Base-by-base conservation (phyloP, 2,888 invertebrate species). In the Cinara cedri region DNA sequence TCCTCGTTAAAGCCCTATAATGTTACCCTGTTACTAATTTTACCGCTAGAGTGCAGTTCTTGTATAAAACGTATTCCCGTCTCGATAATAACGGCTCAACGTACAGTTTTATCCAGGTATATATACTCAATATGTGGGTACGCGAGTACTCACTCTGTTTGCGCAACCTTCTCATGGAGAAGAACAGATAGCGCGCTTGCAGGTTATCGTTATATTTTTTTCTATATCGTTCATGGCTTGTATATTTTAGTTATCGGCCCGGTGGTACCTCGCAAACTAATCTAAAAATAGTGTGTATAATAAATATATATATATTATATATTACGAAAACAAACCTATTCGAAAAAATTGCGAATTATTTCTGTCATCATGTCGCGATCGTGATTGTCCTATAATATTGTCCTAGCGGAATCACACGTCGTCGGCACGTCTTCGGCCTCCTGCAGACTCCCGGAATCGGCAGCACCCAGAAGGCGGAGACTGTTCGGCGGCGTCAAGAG, bases 401-500 rank as follows among this genome's bases (percentile, higher is more conserved):
- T 60, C 76, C 66, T 76, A 76, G 76, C 68, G 68, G 76, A 76
- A 60, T 76, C 76, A 63, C 76, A 76, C 76, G 76, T 76, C 76
- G 76, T 76, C 76, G 76, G 76, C 76, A 76, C 76, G 80, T 81
- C 55, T 63, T 81, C 70, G 63, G 63, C 66, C 75, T 76, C 76
- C 81, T 75, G 66, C 81, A 81, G 81, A 76, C 82, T 81, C 42
- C 82, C 81, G 55, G 78, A 55, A 85, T 87, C 88, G 85, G 89
- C 90, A 84, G 88, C 89, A 85, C 90, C 81, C 68, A 81, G 92
- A 86, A 89, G 92, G 85, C 89, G 92, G 86, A 90, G 91, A 83
- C 89, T 93, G 85, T 92, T 93, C 88, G 92, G 92, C 85, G 92
- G 92, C 84, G 91, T 93, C 89, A 91, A 92, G 88, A 92, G 92